Conservation (phyloP, 2,113 vertebrate species). For the Alethe diademata region DNA sequence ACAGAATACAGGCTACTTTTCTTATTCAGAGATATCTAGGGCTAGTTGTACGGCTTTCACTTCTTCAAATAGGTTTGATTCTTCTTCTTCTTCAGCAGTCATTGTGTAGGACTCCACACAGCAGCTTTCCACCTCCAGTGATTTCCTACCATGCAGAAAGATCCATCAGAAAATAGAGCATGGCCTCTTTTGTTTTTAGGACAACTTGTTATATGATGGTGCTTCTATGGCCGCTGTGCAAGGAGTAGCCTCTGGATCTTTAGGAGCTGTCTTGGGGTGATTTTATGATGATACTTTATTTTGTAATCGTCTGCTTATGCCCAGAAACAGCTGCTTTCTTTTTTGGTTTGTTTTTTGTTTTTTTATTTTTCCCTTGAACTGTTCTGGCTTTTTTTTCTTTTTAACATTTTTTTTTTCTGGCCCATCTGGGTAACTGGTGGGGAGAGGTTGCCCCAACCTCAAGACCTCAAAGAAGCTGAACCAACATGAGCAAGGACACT, state of each 20-base stretch:
- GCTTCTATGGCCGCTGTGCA: neutral
- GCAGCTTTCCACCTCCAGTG: rapidly evolving
- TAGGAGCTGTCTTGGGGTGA: neutral
- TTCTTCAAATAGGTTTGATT: neutral
- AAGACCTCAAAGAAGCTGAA: neutral
- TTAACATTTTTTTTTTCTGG: neutral
- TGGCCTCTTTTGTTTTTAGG: neutral
- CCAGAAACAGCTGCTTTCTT: neutral
- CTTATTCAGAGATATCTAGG: neutral
- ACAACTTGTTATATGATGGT: neutral
- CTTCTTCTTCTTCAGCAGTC: neutral
- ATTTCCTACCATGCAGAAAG: neutral
- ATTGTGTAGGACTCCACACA: too few relatives aligned
- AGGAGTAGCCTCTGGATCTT: neutral
- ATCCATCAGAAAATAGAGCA: neutral
- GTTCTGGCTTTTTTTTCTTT: neutral
- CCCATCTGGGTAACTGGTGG: neutral
- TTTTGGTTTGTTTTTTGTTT: neutral
- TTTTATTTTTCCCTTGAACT: neutral
- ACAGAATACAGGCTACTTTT: neutral
- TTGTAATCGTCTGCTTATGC: neutral
- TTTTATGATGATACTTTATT: neutral
- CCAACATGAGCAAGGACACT: neutral
- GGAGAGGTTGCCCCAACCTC: rapidly evolving
- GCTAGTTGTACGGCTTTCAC: neutral